Percentiles rank a stretch among this genome's conserved stretches.
phyloP scores from a whole-genome alignment of 2,888 invertebrate genomes.

The Sarcophaga caerulescens region DNA sequence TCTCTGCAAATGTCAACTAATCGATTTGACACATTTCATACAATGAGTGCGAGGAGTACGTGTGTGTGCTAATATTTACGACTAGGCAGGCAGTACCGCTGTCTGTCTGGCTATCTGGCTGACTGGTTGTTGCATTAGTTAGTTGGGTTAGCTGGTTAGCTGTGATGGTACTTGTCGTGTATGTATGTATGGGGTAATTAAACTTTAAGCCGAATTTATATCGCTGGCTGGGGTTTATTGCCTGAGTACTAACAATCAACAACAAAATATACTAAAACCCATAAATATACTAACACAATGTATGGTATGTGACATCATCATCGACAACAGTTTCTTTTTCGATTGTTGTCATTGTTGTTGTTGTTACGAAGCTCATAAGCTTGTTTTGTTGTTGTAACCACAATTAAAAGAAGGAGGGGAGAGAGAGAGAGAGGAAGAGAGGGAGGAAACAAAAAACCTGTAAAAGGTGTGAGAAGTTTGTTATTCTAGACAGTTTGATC shows the following conservation, averaged over 20 bases:
- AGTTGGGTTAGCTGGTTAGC: background rate
- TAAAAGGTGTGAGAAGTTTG: slow-evolving; percentile 57
- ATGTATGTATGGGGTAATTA: slow-evolving; percentile 41
- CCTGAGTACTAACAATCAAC: slow-evolving; percentile 27
- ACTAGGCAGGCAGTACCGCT: background rate
- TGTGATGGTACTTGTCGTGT: background rate
- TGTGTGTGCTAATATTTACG: background rate
- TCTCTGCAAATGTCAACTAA: slow-evolving; percentile 43
- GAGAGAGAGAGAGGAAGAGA: background rate
- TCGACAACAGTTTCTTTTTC: slow-evolving; percentile 20
- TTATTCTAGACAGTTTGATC: slow-evolving; percentile 52
- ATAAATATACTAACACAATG: slow-evolving; percentile 10
- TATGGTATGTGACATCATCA: slow-evolving; percentile 50
- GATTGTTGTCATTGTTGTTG: background rate
- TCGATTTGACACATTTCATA: slow-evolving; percentile 45
- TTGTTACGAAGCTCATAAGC: slow-evolving; percentile 21
- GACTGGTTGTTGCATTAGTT: background rate
- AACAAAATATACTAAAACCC: slow-evolving; percentile 8
- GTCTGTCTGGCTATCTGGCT: background rate
- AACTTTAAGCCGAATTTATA: slow-evolving; percentile 40
- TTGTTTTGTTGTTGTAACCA: slow-evolving; percentile 57
- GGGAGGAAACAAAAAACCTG: slow-evolving; percentile 3
- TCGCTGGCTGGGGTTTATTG: background rate
- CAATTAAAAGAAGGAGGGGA: background rate
- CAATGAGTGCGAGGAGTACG: background rate